Base-by-base conservation (phyloP, 2,888 invertebrate genomes). In the Erebia ligea region DNA sequence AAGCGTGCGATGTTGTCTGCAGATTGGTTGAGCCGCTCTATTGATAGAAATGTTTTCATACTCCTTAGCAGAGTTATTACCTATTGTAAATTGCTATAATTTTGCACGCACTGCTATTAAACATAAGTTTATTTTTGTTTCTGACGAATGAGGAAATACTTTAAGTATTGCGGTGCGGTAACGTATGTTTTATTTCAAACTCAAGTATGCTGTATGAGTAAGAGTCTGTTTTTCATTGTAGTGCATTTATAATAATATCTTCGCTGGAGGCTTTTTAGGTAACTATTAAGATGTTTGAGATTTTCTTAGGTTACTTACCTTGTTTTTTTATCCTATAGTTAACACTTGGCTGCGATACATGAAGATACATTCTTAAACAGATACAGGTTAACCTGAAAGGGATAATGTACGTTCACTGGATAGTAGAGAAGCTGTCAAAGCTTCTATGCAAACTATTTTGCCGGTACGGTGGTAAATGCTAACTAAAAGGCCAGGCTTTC, bases 31-130 rank as follows among this genome's bases (percentile, higher is more conserved):
- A 52, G 17, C 52, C 17, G n/a, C 9, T 9, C 6, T 17, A 50
- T 52, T 52, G 52, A 17, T 4, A 52, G 81, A 82, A 34, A 81
- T 68, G 66, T 83, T 84, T 84, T 82, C 75, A 80, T 86, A 85
- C 82, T 81, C 78, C 78, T 81, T 76, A 74, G 54, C 42, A 75
- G 78, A 83, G 82, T 84, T 82, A 82, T 80, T 77, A 77, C 77
- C 76, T 76, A 82, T 82, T 84, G 76, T 74, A 81, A 82, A 86
- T 84, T 82, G 80, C 84, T 80, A 80, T 81, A 83, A 84, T 85
- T 83, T 81, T 70, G 74, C 77, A 75, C 74, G 76, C 74, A 77
- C 74, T 77, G 77, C 72, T 76, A 69, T 77, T 75, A 73, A 79
- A 74, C 77, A 76, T 78, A 75, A 78, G 78, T 79, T 79, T 78